These are phyloP conservation scores for Phortica okadai DNA, from an alignment of 2,888 invertebrate species.

Conservation along the genomic window DNA sequence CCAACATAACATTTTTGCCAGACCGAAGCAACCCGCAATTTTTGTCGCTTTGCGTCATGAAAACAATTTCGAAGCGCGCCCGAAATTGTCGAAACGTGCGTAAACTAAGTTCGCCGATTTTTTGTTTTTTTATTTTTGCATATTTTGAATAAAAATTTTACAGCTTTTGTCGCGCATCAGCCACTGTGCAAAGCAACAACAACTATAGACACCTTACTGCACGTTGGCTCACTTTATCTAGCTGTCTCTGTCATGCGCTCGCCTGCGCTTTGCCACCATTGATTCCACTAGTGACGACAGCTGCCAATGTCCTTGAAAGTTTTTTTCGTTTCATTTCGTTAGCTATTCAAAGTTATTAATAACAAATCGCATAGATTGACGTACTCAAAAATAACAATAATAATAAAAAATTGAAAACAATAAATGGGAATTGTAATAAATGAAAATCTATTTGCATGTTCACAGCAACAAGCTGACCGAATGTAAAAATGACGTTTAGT, in stretches of 20 bases:
- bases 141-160: conserved; percentile 16
- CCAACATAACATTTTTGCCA: not conserved
- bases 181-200: not conserved
- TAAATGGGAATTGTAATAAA: not conserved
- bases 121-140: conserved; percentile 30
- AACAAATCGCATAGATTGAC: conserved; percentile 26
- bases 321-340: not conserved
- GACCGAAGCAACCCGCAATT: not conserved
- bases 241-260: not conserved
- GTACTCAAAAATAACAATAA: not conserved
- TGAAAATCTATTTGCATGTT: not conserved
- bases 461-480: not conserved
- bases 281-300: not conserved
- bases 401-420: not conserved
- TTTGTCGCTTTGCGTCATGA: not conserved
- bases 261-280: not conserved
- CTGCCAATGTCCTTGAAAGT: conserved; percentile 7
- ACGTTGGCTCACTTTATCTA: not conserved
- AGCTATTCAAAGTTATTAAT: conserved; percentile 17
- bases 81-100: conserved; percentile 22
- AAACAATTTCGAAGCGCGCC: not conserved
- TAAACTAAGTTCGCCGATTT: conserved; percentile 19
- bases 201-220: too few relatives aligned
- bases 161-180: conserved; percentile 1
- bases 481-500: not conserved